Conservation (phyloP, 2,888 invertebrate genomes). For the Choreutis nemorana region DNA sequence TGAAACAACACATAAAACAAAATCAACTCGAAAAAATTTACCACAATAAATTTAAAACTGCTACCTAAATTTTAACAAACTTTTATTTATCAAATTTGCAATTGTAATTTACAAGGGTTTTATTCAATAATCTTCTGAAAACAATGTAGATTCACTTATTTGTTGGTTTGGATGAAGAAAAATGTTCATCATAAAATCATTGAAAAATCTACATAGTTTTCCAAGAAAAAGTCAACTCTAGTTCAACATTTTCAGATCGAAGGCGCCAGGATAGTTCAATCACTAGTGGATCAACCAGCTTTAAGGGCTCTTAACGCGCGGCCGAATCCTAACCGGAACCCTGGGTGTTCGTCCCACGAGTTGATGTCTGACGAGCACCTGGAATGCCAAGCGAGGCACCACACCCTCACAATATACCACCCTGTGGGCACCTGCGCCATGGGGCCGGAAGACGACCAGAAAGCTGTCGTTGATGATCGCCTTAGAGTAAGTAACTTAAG, state of each 20-base stretch:
- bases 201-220: too few relatives aligned
- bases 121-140: too few relatives aligned
- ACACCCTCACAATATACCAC: constrained; percentile 83
- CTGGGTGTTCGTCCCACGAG: constrained; percentile 69
- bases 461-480: constrained; percentile 76
- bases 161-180: too few relatives aligned
- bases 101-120: too few relatives aligned
- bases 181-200: too few relatives aligned
- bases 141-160: too few relatives aligned
- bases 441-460: constrained; percentile 65
- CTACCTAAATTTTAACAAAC: too few relatives aligned
- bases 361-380: constrained; percentile 78
- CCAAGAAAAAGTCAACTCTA: too few relatives aligned
- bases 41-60: too few relatives aligned
- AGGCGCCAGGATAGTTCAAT: constrained; percentile 75
- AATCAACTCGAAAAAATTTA: too few relatives aligned
- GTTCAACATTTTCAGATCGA: constrained; percentile 66
- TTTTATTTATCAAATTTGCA: too few relatives aligned
- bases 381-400: constrained; percentile 77
- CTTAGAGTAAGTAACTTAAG: constrained; percentile 55
- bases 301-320: constrained; percentile 69
- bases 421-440: constrained; percentile 85
- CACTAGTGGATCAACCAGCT: constrained; percentile 66
- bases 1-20: too few relatives aligned
- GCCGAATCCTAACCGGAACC: constrained; percentile 70